phyloP scores from a whole-genome alignment of 1,140 invertebrate genomes.

The Tigriopus japonicus region DNA sequence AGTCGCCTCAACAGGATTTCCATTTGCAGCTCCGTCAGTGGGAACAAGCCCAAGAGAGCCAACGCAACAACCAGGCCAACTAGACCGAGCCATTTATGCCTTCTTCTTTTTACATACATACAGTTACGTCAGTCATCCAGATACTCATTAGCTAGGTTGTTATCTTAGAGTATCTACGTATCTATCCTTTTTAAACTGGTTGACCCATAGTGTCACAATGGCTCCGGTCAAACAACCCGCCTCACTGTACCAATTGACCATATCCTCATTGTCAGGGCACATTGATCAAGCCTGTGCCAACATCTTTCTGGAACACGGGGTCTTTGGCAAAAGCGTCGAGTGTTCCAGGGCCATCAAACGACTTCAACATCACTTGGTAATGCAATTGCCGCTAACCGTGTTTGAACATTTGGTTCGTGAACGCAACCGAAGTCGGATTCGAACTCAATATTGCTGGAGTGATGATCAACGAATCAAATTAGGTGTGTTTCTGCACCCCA shows the following conservation, averaged over 20 bases:
- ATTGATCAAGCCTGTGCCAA: not conserved
- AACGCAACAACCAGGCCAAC: no score
- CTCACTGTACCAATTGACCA: not conserved
- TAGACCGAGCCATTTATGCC: no score
- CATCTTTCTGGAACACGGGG: slow-evolving; percentile 5
- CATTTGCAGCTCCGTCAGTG: no score
- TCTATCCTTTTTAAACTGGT: no score
- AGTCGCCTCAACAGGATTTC: no score
- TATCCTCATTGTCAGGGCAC: not conserved
- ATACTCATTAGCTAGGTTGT: not conserved
- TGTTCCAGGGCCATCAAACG: not conserved
- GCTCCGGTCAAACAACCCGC: not conserved
- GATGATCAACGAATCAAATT: slow-evolving; percentile 6
- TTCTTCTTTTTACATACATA: no score
- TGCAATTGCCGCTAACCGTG: not conserved
- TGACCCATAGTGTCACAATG: no score
- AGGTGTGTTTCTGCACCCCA: not conserved
- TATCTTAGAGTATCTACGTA: no score
- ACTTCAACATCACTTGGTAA: not conserved
- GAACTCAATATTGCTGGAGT: not conserved
- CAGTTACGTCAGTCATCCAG: no score
- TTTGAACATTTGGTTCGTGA: slow-evolving; percentile 1
- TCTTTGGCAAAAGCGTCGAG: not conserved
- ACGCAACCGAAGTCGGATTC: not conserved
- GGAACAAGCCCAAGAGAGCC: no score